Base-by-base conservation (phyloP, 2,888 invertebrate genomes). In the Pycnomerus fuliginosus region DNA sequence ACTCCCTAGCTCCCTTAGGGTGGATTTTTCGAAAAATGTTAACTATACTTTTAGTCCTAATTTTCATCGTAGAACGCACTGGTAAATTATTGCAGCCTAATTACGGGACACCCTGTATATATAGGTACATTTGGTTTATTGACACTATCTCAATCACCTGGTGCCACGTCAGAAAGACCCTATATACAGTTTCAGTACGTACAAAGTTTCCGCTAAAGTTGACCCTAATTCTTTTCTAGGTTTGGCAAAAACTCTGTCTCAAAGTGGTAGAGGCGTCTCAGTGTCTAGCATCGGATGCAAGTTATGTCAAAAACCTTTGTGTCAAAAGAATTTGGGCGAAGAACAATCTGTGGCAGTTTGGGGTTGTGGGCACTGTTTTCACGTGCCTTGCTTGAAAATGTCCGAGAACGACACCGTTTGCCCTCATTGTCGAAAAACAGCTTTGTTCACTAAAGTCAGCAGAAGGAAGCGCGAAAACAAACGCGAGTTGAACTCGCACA, bases 341-440 rank as follows among this genome's bases (percentile, higher is more conserved):
- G 61, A 61, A 3, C 56, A 62, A 39, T 48, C 51, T 13, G 59
- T 67, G 30, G 57, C 61, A 3, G 59, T 71, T 8, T 72, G 68
- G 66, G 66, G 68, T 29, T 73, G 73, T 48, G 70, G 71, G 1
- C 72, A 72, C 50, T 58, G 60, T 38, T 72, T 68, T 50, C 73
- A 73, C 48, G 48, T 49, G 11, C 37, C 52, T 3, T 67, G 67
- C 53, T 15, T 62, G 17, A 54, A 52, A 37, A 49, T 60, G 29
- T 48, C 58, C 14, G 60, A 65, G 41, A 53, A 52, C 10, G 58
- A 55, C 15, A 53, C 58, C 16, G 45, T 40, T 11, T 73, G 73
- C 56, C 70, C 71, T 2, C 53, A 62, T 28, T 72, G 72, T 55
- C 57, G 66, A 34, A 53, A 52, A 22, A 56, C 51, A 41, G 65